These are phyloP conservation scores for Plebejus melissa DNA, from an alignment of 2,888 invertebrate species.

Conservation along the genomic window DNA sequence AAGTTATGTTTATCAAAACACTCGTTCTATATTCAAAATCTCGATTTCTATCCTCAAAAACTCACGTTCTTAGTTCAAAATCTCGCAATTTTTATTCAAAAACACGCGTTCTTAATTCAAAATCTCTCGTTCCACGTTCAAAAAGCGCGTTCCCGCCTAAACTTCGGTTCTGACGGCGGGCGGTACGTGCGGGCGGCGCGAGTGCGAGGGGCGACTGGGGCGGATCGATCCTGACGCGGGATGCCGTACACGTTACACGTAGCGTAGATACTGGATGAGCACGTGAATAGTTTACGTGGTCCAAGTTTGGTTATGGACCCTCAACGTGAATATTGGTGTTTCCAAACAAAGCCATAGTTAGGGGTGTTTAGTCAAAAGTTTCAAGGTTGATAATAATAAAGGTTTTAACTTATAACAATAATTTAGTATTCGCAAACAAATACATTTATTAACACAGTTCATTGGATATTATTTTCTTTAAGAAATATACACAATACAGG, in stretches of 20 bases:
- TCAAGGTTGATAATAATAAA: too few species aligned
- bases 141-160: constrained; percentile 63
- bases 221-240: constrained; percentile 63
- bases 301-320: neutral
- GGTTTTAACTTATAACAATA: too few species aligned
- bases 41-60: neutral
- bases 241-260: constrained; percentile 45
- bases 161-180: constrained; percentile 57
- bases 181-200: constrained; percentile 46
- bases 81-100: neutral
- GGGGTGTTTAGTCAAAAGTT: neutral
- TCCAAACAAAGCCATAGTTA: neutral
- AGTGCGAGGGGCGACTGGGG: constrained; percentile 62
- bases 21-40: neutral
- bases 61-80: constrained; percentile 42
- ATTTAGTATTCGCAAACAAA: too few species aligned
- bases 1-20: neutral
- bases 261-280: constrained; percentile 45
- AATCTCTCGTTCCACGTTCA: constrained; percentile 1
- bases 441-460: too few species aligned
- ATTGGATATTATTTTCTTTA: too few species aligned
- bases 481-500: too few species aligned
- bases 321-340: neutral
- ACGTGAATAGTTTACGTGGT: constrained; percentile 20
- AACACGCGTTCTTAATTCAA: neutral